Evolutionary conservation across 2,888 invertebrate genomes (phyloP).

Genomic region (Anaspis maculata): DNA sequence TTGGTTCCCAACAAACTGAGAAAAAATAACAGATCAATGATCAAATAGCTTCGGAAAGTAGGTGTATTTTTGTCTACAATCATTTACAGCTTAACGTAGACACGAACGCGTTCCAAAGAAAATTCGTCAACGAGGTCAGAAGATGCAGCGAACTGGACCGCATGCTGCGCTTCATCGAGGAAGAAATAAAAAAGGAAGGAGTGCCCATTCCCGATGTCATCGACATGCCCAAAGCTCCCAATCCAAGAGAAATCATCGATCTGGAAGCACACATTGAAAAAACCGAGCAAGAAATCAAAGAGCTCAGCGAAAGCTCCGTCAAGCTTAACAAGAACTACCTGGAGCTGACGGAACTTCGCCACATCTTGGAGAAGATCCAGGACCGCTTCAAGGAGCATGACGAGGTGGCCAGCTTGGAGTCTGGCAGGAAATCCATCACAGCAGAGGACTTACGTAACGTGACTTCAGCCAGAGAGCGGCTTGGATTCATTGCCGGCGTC

Average conservation of each 20-base stretch:
- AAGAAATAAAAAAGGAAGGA: conserved; percentile 75
- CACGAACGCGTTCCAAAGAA: conserved; percentile 83
- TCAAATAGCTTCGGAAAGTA: too few species aligned
- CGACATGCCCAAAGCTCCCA: conserved; percentile 56
- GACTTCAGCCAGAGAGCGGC: conserved; percentile 43
- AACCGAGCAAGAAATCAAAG: conserved; percentile 89
- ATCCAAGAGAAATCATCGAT: conserved; percentile 53
- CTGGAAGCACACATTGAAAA: conserved; percentile 82
- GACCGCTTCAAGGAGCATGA: conserved; percentile 80
- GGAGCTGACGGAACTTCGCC: conserved; percentile 83
- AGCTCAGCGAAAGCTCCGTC: conserved; percentile 87
- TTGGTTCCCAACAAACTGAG: too few species aligned
- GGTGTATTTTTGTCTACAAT: too few species aligned
- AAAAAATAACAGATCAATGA: too few species aligned
- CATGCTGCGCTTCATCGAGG: conserved; percentile 77
- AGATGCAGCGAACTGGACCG: conserved; percentile 89
- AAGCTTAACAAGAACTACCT: conserved; percentile 85
- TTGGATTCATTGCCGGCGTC: conserved; percentile 82
- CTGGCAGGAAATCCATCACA: conserved; percentile 46
- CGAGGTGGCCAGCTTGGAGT: conserved; percentile 57
- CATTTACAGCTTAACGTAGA: conserved; percentile 69
- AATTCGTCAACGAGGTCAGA: conserved; percentile 85
- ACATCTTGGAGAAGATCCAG: conserved; percentile 88
- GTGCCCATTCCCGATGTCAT: conserved; percentile 70
- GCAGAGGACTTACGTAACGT: conserved; percentile 42